These are phyloP conservation scores for Dissostichus mawsoni DNA, from an alignment of 2,113 vertebrate species.

Conservation along the genomic window DNA sequence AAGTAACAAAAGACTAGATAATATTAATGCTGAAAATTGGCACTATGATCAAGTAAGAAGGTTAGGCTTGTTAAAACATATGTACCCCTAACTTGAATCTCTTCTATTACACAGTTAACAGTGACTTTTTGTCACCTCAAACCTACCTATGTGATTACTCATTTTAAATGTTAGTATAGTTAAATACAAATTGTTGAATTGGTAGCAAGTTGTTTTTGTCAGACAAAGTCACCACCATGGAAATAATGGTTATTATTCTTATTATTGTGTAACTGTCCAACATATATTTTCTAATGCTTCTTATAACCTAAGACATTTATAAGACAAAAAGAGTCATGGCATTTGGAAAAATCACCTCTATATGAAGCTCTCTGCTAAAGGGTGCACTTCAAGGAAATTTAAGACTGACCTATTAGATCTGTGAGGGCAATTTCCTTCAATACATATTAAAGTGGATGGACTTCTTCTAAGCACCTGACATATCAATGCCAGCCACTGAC, in stretches of 20 bases:
- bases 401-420: slow-evolving; percentile 28
- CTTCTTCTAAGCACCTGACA: slow-evolving; percentile 9
- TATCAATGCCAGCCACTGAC: neutral
- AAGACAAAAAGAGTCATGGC: neutral
- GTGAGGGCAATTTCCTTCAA: slow-evolving; percentile 15
- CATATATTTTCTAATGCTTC: neutral
- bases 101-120: neutral
- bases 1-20: too few species aligned
- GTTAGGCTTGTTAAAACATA: too few species aligned
- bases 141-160: neutral
- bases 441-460: slow-evolving; percentile 5
- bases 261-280: neutral
- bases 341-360: neutral
- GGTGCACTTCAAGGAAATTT: slow-evolving; percentile 21
- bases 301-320: slow-evolving; percentile 1
- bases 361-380: neutral
- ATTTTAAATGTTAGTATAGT: too few species aligned
- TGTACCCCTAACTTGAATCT: too few species aligned
- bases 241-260: neutral
- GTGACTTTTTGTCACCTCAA: neutral
- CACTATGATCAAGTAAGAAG: too few species aligned
- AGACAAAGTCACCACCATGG: neutral
- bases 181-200: neutral
- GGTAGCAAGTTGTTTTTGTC: neutral
- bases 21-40: too few species aligned